These are phyloP conservation scores for Tinamus guttatus DNA, from an alignment of 2,113 vertebrate genomes.

Conservation along the genomic window DNA sequence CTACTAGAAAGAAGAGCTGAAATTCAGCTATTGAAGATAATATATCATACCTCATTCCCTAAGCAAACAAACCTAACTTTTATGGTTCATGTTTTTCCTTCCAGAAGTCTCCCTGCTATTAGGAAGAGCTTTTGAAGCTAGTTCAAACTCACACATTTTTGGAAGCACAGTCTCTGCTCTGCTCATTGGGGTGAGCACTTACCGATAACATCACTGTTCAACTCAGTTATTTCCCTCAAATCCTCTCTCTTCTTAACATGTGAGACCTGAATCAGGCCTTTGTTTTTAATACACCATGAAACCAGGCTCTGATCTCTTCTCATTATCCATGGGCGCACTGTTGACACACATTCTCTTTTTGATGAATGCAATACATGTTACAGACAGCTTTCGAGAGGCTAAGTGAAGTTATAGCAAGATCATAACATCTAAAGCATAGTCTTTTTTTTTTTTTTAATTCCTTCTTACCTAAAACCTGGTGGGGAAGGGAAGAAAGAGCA, in stretches of 20 bases:
- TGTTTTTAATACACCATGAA: conserved; percentile 44
- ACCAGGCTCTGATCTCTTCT: conserved; percentile 9
- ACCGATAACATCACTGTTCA: conserved; percentile 22
- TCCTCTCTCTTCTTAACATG: background rate
- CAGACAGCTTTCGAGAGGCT: conserved; percentile 1
- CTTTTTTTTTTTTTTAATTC: background rate
- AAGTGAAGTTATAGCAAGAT: background rate
- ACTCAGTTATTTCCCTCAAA: background rate
- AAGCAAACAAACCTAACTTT: background rate
- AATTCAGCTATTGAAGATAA: background rate
- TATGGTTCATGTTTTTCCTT: background rate
- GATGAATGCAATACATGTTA: conserved; percentile 11
- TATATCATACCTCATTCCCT: background rate
- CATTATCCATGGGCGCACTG: conserved; percentile 3
- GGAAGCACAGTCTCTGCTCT: background rate
- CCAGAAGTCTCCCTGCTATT: background rate
- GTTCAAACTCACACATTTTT: background rate
- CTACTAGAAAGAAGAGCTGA: background rate
- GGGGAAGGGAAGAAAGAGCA: background rate
- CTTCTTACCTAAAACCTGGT: background rate
- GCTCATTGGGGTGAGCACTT: background rate
- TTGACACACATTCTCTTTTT: conserved; percentile 22
- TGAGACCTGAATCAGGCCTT: conserved; percentile 43
- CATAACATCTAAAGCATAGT: background rate
- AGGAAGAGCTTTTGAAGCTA: background rate